Evolutionary conservation across 2,797 vertebrate genomes (phyloP), one percentile per base, ranked within the genome.

Genomic region (Darevskia mixta): DNA sequence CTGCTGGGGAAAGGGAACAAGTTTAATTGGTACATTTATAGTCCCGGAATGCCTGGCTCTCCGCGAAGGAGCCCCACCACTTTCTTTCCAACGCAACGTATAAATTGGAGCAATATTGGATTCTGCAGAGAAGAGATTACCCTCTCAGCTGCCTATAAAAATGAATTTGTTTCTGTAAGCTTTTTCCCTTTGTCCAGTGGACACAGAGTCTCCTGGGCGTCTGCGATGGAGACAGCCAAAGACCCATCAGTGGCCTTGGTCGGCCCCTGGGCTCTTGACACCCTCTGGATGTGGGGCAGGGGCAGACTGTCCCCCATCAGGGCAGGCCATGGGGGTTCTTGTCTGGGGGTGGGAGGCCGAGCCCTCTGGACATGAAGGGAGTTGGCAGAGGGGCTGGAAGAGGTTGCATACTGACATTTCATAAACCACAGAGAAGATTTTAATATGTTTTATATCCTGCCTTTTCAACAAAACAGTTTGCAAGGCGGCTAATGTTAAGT

Each of bases 121-220:
- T 91, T 95, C 83, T 90, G 9, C 27, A 79, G 86, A 75, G 64
- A 93, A 73, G 88, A 92, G 58, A 86, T 90, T 90, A 83, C 79
- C 71, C 41, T 91, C 84, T 89, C 85, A 82, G 88, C 86, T 92
- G 79, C 83, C 88, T 92, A 29, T 88, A 84, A 91, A 91, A 89
- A 79, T 82, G 90, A 88, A 92, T 90, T 84, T 89, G 35, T 71
- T 92, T 90, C 90, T 90, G 86, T 86, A 86, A 55, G 86, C 78
- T 20, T 35, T n/a, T 83, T 7, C 84, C 83, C 83, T 35, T 90
- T 91, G 58, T 82, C 87, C 90, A 88, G 85, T 88, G 90, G 90
- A 87, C 75, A 77, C 61, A 6, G 58, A 75, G 85, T 88, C 84
- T 90, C 58, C 88, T 58, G 38, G 79, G 38, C 32, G 29, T 89